Percentiles rank a stretch among this genome's conserved stretches.
These are phyloP conservation scores for Agrotis exclamationis DNA, from an alignment of 2,888 invertebrate genomes.

Conservation along the genomic window DNA sequence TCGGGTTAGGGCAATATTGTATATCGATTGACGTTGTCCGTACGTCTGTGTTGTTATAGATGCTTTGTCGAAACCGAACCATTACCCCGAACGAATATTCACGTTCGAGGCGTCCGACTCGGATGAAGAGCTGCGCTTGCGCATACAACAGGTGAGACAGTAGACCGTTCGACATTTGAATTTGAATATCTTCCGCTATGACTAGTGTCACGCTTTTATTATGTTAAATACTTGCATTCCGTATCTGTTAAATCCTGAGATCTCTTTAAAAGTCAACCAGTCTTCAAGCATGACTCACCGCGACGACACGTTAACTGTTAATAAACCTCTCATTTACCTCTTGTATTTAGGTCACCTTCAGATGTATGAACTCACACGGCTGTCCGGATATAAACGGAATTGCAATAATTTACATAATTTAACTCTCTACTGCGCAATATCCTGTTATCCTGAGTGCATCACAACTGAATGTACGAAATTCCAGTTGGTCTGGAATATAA, in stretches of 20 bases:
- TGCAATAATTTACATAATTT: slow-evolving; percentile 58
- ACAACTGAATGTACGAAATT: slow-evolving; percentile 36
- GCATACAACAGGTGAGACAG: slow-evolving; percentile 87
- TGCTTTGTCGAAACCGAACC: slow-evolving; percentile 91
- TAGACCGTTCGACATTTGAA: slow-evolving; percentile 55
- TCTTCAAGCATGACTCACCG: slow-evolving; percentile 15
- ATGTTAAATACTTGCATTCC: slow-evolving; percentile 44
- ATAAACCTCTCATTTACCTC: slow-evolving; percentile 35
- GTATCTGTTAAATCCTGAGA: slow-evolving; percentile 9
- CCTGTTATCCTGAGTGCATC: slow-evolving; percentile 51
- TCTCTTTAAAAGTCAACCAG: background rate
- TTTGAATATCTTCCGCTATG: slow-evolving; percentile 42
- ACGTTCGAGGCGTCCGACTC: slow-evolving; percentile 89
- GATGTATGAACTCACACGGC: slow-evolving; percentile 34
- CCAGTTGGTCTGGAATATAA: slow-evolving; percentile 50
- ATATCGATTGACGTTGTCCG: slow-evolving; percentile 83
- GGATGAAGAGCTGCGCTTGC: slow-evolving; percentile 89
- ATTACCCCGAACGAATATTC: slow-evolving; percentile 89
- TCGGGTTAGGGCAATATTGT: slow-evolving; percentile 65
- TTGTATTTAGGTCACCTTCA: slow-evolving; percentile 34
- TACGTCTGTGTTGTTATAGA: slow-evolving; percentile 91
- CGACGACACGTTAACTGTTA: slow-evolving; percentile 25
- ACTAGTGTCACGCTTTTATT: slow-evolving; percentile 55
- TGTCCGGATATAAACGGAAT: slow-evolving; percentile 42
- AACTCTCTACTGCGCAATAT: slow-evolving; percentile 50